Evolutionary conservation across 2,797 vertebrate species (phyloP).

Genomic region (Coilia nasus): DNA sequence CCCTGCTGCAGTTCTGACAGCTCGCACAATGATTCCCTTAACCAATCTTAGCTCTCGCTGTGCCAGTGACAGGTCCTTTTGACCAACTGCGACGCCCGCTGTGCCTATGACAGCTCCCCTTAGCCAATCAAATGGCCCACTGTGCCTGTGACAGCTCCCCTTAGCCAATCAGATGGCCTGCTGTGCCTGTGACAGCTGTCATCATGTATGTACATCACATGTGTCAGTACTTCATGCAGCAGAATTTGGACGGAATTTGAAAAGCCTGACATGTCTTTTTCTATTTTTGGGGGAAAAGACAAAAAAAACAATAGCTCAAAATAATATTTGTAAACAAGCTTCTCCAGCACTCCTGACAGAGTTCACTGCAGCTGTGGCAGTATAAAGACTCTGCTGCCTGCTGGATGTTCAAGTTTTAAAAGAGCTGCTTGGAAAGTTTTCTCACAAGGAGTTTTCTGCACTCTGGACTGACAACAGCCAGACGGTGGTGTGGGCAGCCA

Average conservation of each 20-base stretch:
- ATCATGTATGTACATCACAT: background rate
- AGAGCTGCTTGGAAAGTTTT: background rate
- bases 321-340: conserved; percentile 12
- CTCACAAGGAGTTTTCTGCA: background rate
- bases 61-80: conserved; percentile 2
- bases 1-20: background rate
- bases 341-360: background rate
- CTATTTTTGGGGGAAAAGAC: background rate
- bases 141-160: background rate
- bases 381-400: background rate
- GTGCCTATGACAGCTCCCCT: background rate
- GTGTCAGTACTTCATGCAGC: background rate
- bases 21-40: background rate
- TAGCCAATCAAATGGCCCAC: background rate
- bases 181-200: background rate
- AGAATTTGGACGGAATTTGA: background rate
- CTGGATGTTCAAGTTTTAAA: background rate
- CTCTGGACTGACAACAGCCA: background rate
- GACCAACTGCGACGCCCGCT: conserved; percentile 1
- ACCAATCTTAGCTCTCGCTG: background rate
- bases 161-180: background rate
- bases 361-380: background rate
- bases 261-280: background rate
- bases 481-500: too few relatives aligned
- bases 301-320: background rate